Evolutionary conservation across 2,888 invertebrate genomes (phyloP).

Genomic region (Scaeva pyrastri): DNA sequence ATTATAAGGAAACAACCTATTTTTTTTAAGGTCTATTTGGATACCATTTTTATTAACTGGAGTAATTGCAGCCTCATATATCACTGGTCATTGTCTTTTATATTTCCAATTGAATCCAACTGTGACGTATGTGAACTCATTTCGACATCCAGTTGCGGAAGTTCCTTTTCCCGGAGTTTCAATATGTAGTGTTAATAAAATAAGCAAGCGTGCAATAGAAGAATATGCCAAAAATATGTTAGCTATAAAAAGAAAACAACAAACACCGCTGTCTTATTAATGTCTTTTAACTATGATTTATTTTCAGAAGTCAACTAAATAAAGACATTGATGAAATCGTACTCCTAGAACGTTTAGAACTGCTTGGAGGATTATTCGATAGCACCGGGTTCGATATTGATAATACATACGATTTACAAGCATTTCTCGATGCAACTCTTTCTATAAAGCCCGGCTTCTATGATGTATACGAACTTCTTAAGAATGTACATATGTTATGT

Average conservation of each 20-base stretch:
- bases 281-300: neutral
- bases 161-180: conserved; percentile 78
- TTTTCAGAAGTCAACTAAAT: neutral
- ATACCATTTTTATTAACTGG: conserved; percentile 79
- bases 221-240: conserved; percentile 76
- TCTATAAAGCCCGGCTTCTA: neutral
- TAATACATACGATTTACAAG: conserved; percentile 73
- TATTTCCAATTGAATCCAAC: conserved; percentile 78
- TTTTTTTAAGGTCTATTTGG: conserved; percentile 78
- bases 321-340: neutral
- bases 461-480: conserved; percentile 42
- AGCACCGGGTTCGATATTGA: conserved; percentile 69
- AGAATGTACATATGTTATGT: neutral
- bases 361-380: conserved; percentile 78
- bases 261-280: neutral
- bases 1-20: neutral
- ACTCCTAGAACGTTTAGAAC: conserved; percentile 72
- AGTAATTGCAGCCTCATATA: conserved; percentile 78
- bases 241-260: neutral
- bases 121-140: conserved; percentile 77
- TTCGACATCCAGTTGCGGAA: conserved; percentile 65
- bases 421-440: conserved; percentile 57
- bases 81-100: conserved; percentile 77
- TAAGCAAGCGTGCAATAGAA: conserved; percentile 77
- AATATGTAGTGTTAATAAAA: conserved; percentile 79